Evolutionary conservation across 2,888 invertebrate genomes (phyloP).

Genomic region (Tipula unca): DNA sequence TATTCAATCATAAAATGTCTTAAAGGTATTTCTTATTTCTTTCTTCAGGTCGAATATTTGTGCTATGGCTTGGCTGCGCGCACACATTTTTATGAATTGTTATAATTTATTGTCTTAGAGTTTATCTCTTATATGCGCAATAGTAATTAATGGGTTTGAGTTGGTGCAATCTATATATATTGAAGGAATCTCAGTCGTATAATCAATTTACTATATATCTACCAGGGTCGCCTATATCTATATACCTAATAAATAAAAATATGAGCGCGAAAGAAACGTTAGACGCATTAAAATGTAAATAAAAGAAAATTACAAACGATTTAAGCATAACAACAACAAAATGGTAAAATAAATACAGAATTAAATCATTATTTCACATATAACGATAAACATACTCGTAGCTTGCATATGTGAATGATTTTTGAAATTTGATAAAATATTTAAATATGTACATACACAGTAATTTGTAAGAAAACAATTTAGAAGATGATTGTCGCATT

Average conservation of each 20-base stretch:
- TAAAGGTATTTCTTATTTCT: not conserved
- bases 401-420: not conserved
- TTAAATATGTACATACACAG: not conserved
- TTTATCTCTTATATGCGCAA: not conserved
- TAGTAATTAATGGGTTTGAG: not conserved
- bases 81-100: not conserved
- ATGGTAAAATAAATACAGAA: not conserved
- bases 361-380: not conserved
- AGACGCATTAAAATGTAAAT: not conserved
- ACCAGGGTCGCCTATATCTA: not conserved
- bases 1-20: conserved; percentile 14
- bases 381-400: not conserved
- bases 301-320: not conserved
- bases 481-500: conserved; percentile 18
- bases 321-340: not conserved
- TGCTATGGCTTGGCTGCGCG: not conserved
- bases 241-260: not conserved
- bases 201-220: not conserved
- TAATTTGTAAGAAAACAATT: conserved; percentile 15
- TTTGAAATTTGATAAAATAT: not conserved
- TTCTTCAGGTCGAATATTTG: not conserved
- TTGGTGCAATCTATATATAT: not conserved
- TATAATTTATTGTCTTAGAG: not conserved
- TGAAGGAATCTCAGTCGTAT: not conserved
- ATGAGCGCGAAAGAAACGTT: not conserved